Conservation (phyloP, 2,888 invertebrate species). For the Neuroscelio doddi region DNA sequence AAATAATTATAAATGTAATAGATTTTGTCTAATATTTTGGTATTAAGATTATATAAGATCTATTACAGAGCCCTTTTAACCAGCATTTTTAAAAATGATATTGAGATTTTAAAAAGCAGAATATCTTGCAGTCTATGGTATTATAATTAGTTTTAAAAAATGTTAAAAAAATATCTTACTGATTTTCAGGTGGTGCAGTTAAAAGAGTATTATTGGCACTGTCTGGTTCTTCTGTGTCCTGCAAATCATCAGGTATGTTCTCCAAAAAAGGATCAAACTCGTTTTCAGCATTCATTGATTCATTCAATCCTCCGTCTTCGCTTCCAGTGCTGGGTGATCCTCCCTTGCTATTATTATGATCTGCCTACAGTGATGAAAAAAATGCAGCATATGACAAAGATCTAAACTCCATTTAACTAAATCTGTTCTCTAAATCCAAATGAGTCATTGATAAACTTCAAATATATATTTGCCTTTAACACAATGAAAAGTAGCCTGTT, state of each 20-base stretch:
- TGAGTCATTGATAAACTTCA: too few species aligned
- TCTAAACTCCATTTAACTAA: not conserved
- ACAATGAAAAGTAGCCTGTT: too few species aligned
- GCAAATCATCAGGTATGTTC: slow-evolving; percentile 68
- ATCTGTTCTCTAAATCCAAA: too few species aligned
- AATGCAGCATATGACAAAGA: slow-evolving; percentile 2
- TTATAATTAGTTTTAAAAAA: not conserved
- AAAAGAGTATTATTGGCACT: slow-evolving; percentile 73
- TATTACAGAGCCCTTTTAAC: too few species aligned
- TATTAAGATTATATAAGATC: too few species aligned
- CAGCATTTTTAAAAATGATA: too few species aligned
- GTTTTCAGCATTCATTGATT: slow-evolving; percentile 71
- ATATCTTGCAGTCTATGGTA: too few species aligned
- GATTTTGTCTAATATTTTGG: too few species aligned
- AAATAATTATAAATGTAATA: too few species aligned
- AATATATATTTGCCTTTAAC: too few species aligned
- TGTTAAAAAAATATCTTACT: slow-evolving; percentile 62
- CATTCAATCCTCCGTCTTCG: slow-evolving; percentile 82
- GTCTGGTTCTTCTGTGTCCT: slow-evolving; percentile 74
- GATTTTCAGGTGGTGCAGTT: slow-evolving; percentile 73
- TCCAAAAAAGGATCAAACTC: slow-evolving; percentile 77
- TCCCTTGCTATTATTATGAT: slow-evolving; percentile 66
- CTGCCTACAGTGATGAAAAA: slow-evolving; percentile 55
- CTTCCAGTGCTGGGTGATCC: slow-evolving; percentile 91
- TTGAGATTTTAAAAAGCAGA: too few species aligned